These are phyloP conservation scores for Corbicula japonica DNA, from an alignment of 2,888 invertebrate genomes.

Conservation along the genomic window DNA sequence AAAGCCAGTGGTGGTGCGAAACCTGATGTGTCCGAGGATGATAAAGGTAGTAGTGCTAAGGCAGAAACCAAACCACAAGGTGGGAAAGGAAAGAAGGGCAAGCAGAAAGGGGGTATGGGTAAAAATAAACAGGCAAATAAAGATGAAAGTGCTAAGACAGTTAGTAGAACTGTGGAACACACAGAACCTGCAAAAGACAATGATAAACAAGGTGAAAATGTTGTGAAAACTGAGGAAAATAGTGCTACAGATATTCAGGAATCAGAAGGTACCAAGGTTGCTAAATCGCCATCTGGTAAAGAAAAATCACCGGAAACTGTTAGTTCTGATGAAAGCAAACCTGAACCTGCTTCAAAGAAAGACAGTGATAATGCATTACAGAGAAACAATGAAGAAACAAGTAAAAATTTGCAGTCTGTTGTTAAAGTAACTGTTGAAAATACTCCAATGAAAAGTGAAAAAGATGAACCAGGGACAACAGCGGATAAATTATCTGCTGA, in stretches of 20 bases:
- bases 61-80: no score
- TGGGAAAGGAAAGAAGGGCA: conserved; percentile 43
- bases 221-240: neutral
- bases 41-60: neutral
- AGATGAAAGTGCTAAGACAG: neutral
- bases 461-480: neutral
- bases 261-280: no score
- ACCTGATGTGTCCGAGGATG: neutral
- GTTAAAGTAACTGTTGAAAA: neutral
- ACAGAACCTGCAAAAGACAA: neutral
- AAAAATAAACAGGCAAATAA: conserved; percentile 24
- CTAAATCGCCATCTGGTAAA: no score
- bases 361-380: no score
- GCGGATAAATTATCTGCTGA: neutral
- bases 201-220: neutral
- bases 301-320: no score
- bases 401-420: no score
- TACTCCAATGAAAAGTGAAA: neutral
- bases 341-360: no score
- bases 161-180: no score
- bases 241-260: no score
- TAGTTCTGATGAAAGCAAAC: no score
- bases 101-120: conserved; percentile 14
- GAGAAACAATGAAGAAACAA: no score
- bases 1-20: conserved; percentile 12